Conservation (phyloP, 2,888 invertebrate genomes). For the Hartigia nigra region DNA sequence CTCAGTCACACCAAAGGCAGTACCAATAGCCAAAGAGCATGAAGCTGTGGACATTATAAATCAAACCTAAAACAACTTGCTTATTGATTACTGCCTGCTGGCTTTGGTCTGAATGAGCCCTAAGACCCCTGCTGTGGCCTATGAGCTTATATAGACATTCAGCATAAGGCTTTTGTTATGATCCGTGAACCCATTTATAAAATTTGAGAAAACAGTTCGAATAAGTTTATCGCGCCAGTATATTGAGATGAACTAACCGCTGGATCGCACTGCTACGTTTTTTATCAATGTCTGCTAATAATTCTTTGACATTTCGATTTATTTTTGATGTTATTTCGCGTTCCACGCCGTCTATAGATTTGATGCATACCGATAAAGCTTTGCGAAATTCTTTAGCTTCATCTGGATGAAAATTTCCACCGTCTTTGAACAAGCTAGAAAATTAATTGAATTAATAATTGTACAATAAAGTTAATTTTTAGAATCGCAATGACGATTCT, state of each 20-base stretch:
- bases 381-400: constrained; percentile 32
- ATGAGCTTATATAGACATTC: not conserved
- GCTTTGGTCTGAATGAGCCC: not conserved
- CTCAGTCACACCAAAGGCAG: not conserved
- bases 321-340: constrained; percentile 22
- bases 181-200: not conserved
- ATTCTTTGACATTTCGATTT: constrained; percentile 21
- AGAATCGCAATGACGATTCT: not conserved
- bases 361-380: constrained; percentile 19
- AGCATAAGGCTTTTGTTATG: too few relatives aligned
- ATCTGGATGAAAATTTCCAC: constrained; percentile 32
- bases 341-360: constrained; percentile 30
- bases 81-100: not conserved
- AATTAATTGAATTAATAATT: constrained; percentile 3
- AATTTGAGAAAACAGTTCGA: not conserved
- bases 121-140: too few relatives aligned
- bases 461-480: not conserved
- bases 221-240: not conserved
- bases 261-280: constrained; percentile 12
- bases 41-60: not conserved
- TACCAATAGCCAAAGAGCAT: not conserved
- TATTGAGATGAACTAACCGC: not conserved
- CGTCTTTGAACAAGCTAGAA: constrained; percentile 35
- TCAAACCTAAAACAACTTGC: not conserved
- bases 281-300: constrained; percentile 22